Base-by-base conservation (phyloP, 2,888 invertebrate species). In the Calephelis perditalis region DNA sequence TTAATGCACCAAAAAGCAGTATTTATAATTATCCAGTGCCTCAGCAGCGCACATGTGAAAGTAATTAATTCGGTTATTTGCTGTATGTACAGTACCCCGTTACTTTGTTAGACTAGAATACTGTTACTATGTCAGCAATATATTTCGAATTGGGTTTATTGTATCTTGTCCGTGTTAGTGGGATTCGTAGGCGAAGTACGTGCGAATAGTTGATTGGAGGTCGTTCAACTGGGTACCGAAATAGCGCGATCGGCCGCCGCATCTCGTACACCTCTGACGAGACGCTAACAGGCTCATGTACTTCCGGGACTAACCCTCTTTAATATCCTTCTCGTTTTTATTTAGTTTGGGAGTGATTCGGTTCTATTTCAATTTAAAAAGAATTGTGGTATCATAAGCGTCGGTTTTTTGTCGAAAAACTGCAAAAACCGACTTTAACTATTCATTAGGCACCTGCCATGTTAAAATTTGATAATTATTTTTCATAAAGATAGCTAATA, bases 171-270 rank as follows among this genome's bases (percentile, higher is more conserved):
- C 58, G 64, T 74, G 71, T 73, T 72, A 77, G 76, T 72, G 68
- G 76, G 73, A 74, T 76, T 79, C 73, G 73, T 79, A 82, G 82
- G 80, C 82, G 70, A 70, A 67, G 63, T 70, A 80, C 88, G 82
- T 88, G 88, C 88, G 81, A 88, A 89, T 88, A 90, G 84, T 85
- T 88, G 86, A 90, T 89, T 89, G 86, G 87, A 88, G 90, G 90
- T 89, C 87, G 89, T 89, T 90, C 88, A 90, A 90, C 90, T 87
- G 85, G 77, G 76, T 75, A 81, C 86, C 76, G 76, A 90, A 90
- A 90, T 89, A 90, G 87, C 82, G 73, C 82, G 81, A 78, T 81
- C 83, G 72, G 75, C 75, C 76, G 79, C 77, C 77, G 79, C 77
- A 79, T 70, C 71, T 71, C 68, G 70, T 68, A 65, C 67, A 68